phyloP scores from a whole-genome alignment of 2,888 invertebrate species.

The Spicauda simplicius region DNA sequence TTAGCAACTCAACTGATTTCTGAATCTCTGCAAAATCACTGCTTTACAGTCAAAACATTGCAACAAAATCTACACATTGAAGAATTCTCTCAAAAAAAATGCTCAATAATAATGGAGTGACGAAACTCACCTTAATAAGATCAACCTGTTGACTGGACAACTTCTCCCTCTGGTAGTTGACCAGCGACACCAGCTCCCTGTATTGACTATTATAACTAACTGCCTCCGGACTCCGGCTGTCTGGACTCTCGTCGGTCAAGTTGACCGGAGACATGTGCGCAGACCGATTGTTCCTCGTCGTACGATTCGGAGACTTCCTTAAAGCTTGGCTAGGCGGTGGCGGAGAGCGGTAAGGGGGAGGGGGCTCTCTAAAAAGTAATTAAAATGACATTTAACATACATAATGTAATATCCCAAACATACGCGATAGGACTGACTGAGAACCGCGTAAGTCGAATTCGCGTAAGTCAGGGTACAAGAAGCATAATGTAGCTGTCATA shows the following conservation, averaged over 20 bases:
- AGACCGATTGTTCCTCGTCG: constrained; percentile 56
- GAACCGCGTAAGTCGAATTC: no score
- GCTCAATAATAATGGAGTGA: no score
- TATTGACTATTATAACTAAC: constrained; percentile 91
- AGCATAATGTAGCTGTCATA: no score
- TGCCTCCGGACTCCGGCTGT: constrained; percentile 81
- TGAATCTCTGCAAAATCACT: no score
- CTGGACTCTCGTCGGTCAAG: constrained; percentile 61
- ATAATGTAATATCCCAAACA: no score
- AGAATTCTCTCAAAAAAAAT: no score
- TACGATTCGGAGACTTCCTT: constrained; percentile 73
- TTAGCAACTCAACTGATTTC: no score
- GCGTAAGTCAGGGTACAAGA: no score
- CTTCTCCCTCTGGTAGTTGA: constrained; percentile 96
- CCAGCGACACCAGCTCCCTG: constrained; percentile 92
- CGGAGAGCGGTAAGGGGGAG: constrained; percentile 80
- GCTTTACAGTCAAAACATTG: no score
- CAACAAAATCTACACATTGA: no score
- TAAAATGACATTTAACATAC: neutral
- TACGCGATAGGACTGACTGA: no score
- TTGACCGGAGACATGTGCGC: constrained; percentile 78
- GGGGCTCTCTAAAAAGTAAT: constrained; percentile 67
- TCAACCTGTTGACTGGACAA: constrained; percentile 95
- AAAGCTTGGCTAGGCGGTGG: constrained; percentile 73
- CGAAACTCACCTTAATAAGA: constrained; percentile 89